Evolutionary conservation across 2,888 invertebrate species (phyloP).

Genomic region (Notodonta ziczac): DNA sequence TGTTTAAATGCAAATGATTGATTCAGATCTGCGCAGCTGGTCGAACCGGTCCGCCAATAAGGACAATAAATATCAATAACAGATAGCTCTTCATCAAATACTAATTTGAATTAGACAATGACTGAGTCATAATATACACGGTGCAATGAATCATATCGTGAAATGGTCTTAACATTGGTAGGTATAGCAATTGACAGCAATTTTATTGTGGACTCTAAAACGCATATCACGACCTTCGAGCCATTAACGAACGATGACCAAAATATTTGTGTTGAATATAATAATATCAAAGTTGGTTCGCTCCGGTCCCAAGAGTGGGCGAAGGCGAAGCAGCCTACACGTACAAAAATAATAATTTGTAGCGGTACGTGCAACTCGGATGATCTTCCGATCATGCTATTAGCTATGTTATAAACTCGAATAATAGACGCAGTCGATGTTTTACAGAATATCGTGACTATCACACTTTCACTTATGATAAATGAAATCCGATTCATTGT

Average conservation of each 20-base stretch:
- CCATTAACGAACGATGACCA: constrained; percentile 23
- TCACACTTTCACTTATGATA: constrained; percentile 52
- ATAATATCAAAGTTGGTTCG: constrained; percentile 14
- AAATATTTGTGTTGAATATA: constrained; percentile 4
- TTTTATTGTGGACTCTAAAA: constrained; percentile 15
- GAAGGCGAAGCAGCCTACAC: constrained; percentile 26
- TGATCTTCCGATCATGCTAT: constrained; percentile 18
- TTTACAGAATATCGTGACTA: constrained; percentile 36
- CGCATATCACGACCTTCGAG: constrained; percentile 21
- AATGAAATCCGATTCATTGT: constrained; percentile 35
- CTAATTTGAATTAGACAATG: not conserved
- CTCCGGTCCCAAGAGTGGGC: constrained; percentile 36
- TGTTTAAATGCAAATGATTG: constrained; percentile 40
- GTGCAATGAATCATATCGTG: not conserved
- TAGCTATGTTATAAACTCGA: constrained; percentile 29
- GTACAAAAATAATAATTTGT: constrained; percentile 24
- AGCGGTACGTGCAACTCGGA: constrained; percentile 30
- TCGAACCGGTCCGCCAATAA: constrained; percentile 34
- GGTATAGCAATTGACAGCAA: constrained; percentile 8
- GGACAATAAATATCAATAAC: constrained; percentile 23
- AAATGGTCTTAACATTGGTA: constrained; percentile 9
- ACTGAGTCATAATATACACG: not conserved
- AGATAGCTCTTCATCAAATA: constrained; percentile 2
- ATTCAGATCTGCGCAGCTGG: constrained; percentile 36
- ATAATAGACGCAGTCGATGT: constrained; percentile 33